Conservation (phyloP, 1,140 invertebrate species). For the Thalassaphorura encarpata region DNA sequence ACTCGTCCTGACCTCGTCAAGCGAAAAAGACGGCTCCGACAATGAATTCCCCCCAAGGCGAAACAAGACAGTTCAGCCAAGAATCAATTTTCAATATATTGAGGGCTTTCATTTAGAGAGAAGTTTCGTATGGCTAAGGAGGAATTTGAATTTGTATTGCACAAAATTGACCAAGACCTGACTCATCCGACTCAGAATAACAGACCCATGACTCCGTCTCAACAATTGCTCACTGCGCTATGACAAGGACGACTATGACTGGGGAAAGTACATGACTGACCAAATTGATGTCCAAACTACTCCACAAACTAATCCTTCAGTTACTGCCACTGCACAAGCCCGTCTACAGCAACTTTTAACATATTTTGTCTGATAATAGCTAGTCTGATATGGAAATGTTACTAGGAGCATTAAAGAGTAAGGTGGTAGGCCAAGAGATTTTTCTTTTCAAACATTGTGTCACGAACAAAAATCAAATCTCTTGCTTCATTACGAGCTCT, state of each 20-base stretch:
- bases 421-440: neutral
- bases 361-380: neutral
- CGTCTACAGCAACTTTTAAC: neutral
- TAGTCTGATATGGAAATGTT: no score
- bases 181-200: constrained; percentile 22
- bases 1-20: no score
- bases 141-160: constrained; percentile 10
- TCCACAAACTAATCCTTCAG: neutral
- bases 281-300: neutral
- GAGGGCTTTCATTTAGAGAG: neutral
- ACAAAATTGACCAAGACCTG: constrained; percentile 9
- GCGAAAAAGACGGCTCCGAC: no score
- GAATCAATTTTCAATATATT: constrained; percentile 9
- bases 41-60: no score
- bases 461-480: neutral
- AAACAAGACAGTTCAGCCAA: neutral
- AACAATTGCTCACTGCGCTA: constrained; percentile 23
- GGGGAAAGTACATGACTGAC: neutral
- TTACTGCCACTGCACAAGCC: neutral
- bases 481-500: neutral
- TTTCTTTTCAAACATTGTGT: neutral
- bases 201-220: constrained; percentile 11
- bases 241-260: neutral
- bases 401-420: neutral
- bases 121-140: constrained; percentile 10